Evolutionary conservation across 1,140 invertebrate species (phyloP).

Genomic region (Caerostris darwini): DNA sequence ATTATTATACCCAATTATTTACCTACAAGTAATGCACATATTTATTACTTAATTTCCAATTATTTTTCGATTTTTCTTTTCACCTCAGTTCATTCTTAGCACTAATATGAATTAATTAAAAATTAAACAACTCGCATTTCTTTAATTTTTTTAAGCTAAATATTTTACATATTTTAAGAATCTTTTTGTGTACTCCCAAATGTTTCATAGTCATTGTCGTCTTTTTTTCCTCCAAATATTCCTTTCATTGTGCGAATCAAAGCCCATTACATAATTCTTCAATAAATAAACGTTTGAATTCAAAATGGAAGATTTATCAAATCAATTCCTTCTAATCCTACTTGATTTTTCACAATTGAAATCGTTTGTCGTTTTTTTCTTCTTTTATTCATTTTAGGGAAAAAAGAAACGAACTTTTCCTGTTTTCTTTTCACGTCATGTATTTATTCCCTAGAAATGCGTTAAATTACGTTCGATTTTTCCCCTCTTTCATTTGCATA

Average conservation of each 20-base stretch:
- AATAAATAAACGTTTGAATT: neutral
- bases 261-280: neutral
- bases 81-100: too few relatives aligned
- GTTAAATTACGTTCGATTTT: neutral
- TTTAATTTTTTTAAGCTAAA: too few relatives aligned
- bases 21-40: too few relatives aligned
- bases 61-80: too few relatives aligned
- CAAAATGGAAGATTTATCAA: neutral
- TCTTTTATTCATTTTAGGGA: neutral
- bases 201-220: too few relatives aligned
- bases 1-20: too few relatives aligned
- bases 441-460: neutral
- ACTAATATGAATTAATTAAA: too few relatives aligned
- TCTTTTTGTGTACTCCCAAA: too few relatives aligned
- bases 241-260: neutral
- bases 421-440: neutral
- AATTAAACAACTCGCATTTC: too few relatives aligned
- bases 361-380: neutral
- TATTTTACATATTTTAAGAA: too few relatives aligned
- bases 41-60: too few relatives aligned
- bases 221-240: too few relatives aligned
- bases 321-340: neutral
- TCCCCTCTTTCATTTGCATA: neutral
- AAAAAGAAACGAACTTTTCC: neutral
- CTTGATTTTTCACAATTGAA: neutral